Percentiles rank a stretch among this genome's conserved stretches.
phyloP scores from a whole-genome alignment of 2,888 invertebrate species.

The Tolmerus cingulatus region DNA sequence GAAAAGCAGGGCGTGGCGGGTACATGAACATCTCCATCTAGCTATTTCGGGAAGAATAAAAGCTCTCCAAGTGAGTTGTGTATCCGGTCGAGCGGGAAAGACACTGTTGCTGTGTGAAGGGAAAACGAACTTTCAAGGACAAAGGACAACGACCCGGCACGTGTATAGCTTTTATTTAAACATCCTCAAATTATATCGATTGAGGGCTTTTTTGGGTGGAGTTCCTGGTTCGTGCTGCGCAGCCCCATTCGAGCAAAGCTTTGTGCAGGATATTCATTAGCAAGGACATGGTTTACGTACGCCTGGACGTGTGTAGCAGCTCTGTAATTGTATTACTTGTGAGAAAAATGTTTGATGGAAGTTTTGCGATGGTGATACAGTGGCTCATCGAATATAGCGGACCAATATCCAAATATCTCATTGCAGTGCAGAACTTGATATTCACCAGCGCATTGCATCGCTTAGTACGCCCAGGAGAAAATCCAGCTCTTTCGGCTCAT shows the following conservation, averaged over 20 bases:
- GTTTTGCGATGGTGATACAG: not conserved
- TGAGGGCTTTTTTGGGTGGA: conserved; percentile 10
- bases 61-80: not conserved
- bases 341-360: not conserved
- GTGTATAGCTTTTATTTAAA: conserved; percentile 19
- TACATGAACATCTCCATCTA: not conserved
- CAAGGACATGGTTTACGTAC: not conserved
- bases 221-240: not conserved
- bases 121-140: conserved; percentile 36
- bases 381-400: not conserved
- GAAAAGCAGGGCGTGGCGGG: not conserved
- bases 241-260: not conserved
- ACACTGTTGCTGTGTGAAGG: not conserved
- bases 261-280: not conserved
- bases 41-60: not conserved
- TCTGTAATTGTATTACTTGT: not conserved
- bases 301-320: not conserved
- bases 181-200: conserved; percentile 12
- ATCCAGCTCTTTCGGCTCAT: not conserved
- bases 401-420: not conserved
- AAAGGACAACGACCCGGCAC: conserved; percentile 21
- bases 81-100: not conserved
- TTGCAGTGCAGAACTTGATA: not conserved
- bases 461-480: not conserved
- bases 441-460: not conserved